A percentile compares a stretch with the other conserved stretches of the same genome.
These are phyloP conservation scores for fruit fly (Drosophila melanogaster) DNA, from an alignment of 1,140 invertebrate species.

Conservation along the genomic window DNA sequence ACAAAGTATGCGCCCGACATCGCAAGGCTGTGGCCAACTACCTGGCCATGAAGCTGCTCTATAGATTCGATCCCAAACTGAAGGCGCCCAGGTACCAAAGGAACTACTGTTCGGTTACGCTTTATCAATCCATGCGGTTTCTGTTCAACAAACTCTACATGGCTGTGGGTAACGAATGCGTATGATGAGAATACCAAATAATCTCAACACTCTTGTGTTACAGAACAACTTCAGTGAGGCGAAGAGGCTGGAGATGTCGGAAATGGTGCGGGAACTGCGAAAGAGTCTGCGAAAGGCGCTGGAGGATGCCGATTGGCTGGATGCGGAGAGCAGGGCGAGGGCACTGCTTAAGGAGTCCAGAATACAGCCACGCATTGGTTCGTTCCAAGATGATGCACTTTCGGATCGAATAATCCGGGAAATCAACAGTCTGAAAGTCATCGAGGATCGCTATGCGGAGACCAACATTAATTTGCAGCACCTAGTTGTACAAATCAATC, in stretches of 20 bases:
- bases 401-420: slow-evolving; percentile 47
- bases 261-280: slow-evolving; percentile 85
- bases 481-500: slow-evolving; percentile 26
- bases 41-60: slow-evolving; percentile 70
- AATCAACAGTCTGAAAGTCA: slow-evolving; percentile 45
- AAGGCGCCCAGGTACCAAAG: slow-evolving; percentile 78
- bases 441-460: slow-evolving; percentile 32
- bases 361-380: slow-evolving; percentile 86
- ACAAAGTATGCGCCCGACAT: slow-evolving; percentile 59
- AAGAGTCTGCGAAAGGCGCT: slow-evolving; percentile 87
- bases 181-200: background rate
- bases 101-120: slow-evolving; percentile 42
- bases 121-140: slow-evolving; percentile 29
- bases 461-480: slow-evolving; percentile 58
- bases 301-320: slow-evolving; percentile 89
- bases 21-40: slow-evolving; percentile 68
- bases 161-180: background rate
- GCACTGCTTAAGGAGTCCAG: slow-evolving; percentile 87
- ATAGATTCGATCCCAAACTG: slow-evolving; percentile 62
- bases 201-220: background rate
- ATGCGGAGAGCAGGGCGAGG: slow-evolving; percentile 86
- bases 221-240: slow-evolving; percentile 65
- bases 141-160: slow-evolving; percentile 62
- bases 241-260: slow-evolving; percentile 37
- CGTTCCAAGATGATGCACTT: slow-evolving; percentile 85